Base-by-base conservation (phyloP, 2,113 vertebrate species). In the Terrapene triunguis region DNA sequence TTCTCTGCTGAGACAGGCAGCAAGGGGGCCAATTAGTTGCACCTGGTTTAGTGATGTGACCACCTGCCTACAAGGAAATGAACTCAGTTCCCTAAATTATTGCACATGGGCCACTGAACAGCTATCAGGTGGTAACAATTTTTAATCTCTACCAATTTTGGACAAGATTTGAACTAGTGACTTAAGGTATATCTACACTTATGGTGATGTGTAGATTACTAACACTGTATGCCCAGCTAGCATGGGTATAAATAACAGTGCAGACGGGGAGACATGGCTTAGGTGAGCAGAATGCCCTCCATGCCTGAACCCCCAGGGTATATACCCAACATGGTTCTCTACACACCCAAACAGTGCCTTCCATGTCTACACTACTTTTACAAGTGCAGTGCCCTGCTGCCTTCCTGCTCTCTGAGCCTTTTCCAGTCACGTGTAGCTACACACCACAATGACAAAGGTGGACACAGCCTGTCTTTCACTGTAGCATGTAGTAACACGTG, bases 81-180 rank as follows among this genome's bases (percentile, higher is more conserved):
- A 19, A 11, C 16, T 1, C 24, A 3, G 17, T 19, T 38, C 10
- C 1, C 35, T 53, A 19, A 4, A 27, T 19, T 27, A 0, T 10
- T 0, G 21, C 32, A 1, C 3, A 0, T 8, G 1, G 10, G 47
- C 2, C 3, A 5, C 0, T 1, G 54, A 2, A 10, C 5, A 0
- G 10, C 32, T 69, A n/a, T 14, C 21, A 35, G 19, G 6, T 14
- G 51, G n/a, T 6, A 6, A 42, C 32, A 48, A 38, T 0, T 62
- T 13, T 53, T 80, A 21, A 42, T 10, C 84, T 3, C 6, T 0
- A 1, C 1, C 1, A 24, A 2, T 8, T 5, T 54, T 0, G 6
- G 16, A 0, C 4, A 9, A 76, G 72, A 42, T 76, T 24, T 50
- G 27, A 7, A 19, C n/a, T 0, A 24, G 74, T 10, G 32, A n/a